Evolutionary conservation across 1,140 invertebrate species (phyloP).

Genomic region (Drosophila kurseongensis): DNA sequence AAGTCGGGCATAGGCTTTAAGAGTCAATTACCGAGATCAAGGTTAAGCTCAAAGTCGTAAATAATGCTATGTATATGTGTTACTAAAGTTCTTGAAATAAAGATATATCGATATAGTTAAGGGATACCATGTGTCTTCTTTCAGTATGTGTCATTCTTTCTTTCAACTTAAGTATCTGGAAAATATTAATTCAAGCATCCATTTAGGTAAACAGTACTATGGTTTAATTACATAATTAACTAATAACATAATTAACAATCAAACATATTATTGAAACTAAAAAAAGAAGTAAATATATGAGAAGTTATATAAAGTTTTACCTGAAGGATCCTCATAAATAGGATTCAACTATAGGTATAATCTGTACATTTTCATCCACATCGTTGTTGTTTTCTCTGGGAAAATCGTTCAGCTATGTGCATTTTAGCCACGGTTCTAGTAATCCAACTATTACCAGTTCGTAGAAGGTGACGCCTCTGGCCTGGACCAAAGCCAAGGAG

Average conservation of each 20-base stretch:
- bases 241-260: not conserved
- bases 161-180: too few relatives aligned
- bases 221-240: too few relatives aligned
- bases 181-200: too few relatives aligned
- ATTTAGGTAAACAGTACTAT: too few relatives aligned
- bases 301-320: too few relatives aligned
- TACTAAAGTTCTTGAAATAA: constrained; percentile 35
- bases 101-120: constrained; percentile 33
- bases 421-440: constrained; percentile 63
- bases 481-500: constrained; percentile 48
- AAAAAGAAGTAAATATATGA: not conserved
- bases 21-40: constrained; percentile 54
- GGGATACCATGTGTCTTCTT: not conserved
- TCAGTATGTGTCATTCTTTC: not conserved
- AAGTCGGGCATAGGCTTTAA: constrained; percentile 64
- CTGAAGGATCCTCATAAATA: too few relatives aligned
- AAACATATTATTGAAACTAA: not conserved
- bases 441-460: constrained; percentile 54
- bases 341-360: too few relatives aligned
- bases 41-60: constrained; percentile 1
- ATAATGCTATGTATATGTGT: constrained; percentile 17
- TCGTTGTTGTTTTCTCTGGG: too few relatives aligned
- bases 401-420: not conserved
- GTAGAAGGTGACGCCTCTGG: constrained; percentile 47
- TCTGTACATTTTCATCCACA: too few relatives aligned